Base-by-base conservation (phyloP, 2,888 invertebrate species). In the Drosophila nigricruria region DNA sequence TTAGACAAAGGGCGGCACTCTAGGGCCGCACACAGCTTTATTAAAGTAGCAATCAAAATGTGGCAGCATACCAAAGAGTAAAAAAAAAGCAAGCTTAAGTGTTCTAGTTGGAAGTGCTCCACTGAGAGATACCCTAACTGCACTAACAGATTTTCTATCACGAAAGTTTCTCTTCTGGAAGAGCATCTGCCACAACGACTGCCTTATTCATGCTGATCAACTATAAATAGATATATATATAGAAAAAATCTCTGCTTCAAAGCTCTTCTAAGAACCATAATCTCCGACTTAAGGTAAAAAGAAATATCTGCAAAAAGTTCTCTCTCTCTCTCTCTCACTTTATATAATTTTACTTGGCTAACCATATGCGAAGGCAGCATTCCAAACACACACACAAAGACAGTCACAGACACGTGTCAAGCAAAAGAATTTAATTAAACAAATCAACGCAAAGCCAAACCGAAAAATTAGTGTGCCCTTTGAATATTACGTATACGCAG, bases 361-460 rank as follows among this genome's bases (percentile, higher is more conserved):
- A 34, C 50, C 25, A 54, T 38, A 69, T 52, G 23, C 38, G n/a
- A 18, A 8, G 12, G 36, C 25, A 20, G 25, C 25, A 45, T 52
- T 64, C n/a, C 27, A 38, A 27, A 49, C 27, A 38, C 56, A 20
- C 27, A 10, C 40, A 9, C 14, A 47, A 3, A 23, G 12, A 16
- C 34, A 43, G 38, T 36, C 8, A 38, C 12, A 23, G 27, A 27
- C 57, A 38, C 59, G 53, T 45, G 56, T 27, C 50, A 67, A 66
- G 54, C 25, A 23, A 18, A 34, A 32, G 23, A 72, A 65, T 63
- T 69, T 70, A 70, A 76, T 70, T 76, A 63, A 68, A 54, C 69
- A 73, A 79, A 70, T 73, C 66, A 67, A 56, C 61, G 52, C 25
- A 54, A 68, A 65, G 59, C 56, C 45, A 60, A 62, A 64, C 58